phyloP scores from a whole-genome alignment of 1,140 invertebrate species.

The Hirudo medicinalis region DNA sequence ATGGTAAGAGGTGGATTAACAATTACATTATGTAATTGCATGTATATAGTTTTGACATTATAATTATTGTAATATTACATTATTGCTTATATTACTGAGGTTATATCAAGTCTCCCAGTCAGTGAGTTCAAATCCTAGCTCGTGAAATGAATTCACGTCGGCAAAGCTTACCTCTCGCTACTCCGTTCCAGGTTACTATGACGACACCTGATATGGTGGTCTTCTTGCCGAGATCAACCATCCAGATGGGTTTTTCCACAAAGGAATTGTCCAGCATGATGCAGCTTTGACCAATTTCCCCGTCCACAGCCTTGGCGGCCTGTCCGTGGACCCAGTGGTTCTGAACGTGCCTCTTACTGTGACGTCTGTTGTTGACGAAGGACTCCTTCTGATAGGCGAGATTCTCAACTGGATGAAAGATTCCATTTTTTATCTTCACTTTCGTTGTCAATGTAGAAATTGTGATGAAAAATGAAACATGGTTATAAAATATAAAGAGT shows the following conservation, averaged over 20 bases:
- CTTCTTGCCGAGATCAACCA: constrained; percentile 45
- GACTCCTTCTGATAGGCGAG: constrained; percentile 45
- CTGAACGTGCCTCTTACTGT: constrained; percentile 38
- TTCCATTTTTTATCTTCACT: no score
- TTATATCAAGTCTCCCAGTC: no score
- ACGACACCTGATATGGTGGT: constrained; percentile 42
- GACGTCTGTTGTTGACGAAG: constrained; percentile 46
- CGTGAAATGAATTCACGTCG: no score
- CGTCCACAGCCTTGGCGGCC: constrained; percentile 47
- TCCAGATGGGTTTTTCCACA: constrained; percentile 47
- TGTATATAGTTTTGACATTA: not conserved
- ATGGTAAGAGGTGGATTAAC: constrained; percentile 29
- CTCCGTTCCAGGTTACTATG: constrained; percentile 45
- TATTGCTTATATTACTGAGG: no score
- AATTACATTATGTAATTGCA: not conserved
- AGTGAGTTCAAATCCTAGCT: no score
- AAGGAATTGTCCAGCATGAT: constrained; percentile 50
- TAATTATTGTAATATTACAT: no score
- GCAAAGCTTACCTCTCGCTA: not conserved
- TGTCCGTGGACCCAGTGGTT: constrained; percentile 33
- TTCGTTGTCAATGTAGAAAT: no score
- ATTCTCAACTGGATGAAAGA: constrained; percentile 45
- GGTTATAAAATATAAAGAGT: no score
- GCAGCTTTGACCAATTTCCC: constrained; percentile 42
- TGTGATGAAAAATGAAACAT: no score